These are phyloP conservation scores for Dicentrarchus labrax DNA, from an alignment of 2,113 vertebrate genomes.

Conservation along the genomic window DNA sequence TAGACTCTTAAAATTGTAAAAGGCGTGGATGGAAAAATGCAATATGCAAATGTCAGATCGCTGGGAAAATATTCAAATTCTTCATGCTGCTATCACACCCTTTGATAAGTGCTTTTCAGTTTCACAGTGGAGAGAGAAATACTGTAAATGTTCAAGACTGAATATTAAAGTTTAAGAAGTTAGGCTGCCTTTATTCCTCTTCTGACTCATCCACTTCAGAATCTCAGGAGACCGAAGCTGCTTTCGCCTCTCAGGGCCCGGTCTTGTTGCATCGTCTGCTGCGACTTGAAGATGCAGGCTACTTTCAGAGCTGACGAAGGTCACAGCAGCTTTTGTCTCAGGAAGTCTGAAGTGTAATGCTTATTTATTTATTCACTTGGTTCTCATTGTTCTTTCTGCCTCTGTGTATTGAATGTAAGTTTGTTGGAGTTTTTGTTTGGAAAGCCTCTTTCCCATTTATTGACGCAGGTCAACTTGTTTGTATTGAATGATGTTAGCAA, in stretches of 20 bases:
- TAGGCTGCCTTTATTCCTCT: constrained; percentile 20
- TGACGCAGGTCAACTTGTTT: constrained; percentile 2
- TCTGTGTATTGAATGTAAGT: constrained; percentile 8
- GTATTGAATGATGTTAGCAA: constrained; percentile 8
- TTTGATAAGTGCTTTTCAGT: constrained; percentile 52
- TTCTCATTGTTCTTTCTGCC: constrained; percentile 1
- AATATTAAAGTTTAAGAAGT: constrained; percentile 61
- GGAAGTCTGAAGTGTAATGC: constrained; percentile 10
- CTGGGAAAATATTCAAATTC: constrained; percentile 31
- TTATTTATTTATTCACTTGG: constrained; percentile 11
- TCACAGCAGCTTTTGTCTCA: constrained; percentile 32
- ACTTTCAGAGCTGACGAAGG: constrained; percentile 42
- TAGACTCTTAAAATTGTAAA: constrained; percentile 11
- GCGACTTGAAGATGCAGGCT: constrained; percentile 12
- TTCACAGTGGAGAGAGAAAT: constrained; percentile 14
- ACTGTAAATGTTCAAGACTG: constrained; percentile 49
- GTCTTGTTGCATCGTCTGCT: constrained; percentile 17
- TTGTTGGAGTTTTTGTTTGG: not conserved
- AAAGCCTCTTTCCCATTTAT: not conserved
- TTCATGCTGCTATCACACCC: constrained; percentile 23
- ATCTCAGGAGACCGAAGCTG: constrained; percentile 39
- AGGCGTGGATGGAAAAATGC: constrained; percentile 5
- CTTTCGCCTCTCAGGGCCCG: constrained; percentile 16
- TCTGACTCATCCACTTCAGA: constrained; percentile 52
- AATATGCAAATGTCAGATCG: constrained; percentile 63